These are phyloP conservation scores for Eristalinus aeneus DNA, from an alignment of 2,888 invertebrate genomes.

Conservation along the genomic window DNA sequence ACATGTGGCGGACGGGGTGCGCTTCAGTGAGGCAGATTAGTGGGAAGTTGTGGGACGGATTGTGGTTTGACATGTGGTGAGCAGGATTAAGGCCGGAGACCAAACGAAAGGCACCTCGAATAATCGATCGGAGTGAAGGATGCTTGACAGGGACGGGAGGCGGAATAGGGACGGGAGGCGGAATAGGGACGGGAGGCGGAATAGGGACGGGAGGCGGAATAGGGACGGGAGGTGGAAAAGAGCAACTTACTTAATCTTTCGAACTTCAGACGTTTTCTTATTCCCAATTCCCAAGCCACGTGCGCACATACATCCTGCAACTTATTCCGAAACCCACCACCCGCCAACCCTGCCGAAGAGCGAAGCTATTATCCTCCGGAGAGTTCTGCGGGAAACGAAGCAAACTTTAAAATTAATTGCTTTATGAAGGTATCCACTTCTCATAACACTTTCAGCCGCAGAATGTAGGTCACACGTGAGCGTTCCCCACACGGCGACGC, in stretches of 20 bases:
- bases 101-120: background rate
- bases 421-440: background rate
- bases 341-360: background rate
- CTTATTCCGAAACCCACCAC: background rate
- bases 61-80: conserved; percentile 2
- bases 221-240: background rate
- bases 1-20: background rate
- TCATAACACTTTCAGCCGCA: background rate
- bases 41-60: background rate
- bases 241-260: background rate
- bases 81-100: conserved; percentile 11
- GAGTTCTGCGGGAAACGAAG: background rate
- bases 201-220: no score
- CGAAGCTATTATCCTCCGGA: background rate
- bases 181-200: background rate
- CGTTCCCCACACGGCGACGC: background rate
- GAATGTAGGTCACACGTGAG: conserved; percentile 26
- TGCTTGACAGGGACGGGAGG: background rate
- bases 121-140: background rate
- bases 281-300: background rate
- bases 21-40: background rate
- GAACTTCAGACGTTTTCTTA: background rate
- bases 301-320: background rate
- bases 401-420: conserved; percentile 18
- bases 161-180: no score